Base-by-base conservation (phyloP, 2,113 vertebrate species). In the Scartelaos histophorus region DNA sequence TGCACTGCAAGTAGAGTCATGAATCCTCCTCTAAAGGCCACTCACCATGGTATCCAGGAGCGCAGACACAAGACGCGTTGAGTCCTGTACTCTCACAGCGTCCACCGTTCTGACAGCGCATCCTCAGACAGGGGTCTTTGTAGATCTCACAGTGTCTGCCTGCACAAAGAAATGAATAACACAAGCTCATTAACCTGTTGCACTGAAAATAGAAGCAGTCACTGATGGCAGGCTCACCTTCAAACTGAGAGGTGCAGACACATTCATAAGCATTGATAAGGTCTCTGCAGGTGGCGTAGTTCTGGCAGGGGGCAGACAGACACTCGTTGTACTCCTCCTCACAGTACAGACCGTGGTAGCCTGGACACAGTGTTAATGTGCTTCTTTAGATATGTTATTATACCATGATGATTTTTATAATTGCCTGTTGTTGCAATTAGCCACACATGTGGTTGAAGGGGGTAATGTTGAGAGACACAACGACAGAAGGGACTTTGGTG, bases 241-340 rank as follows among this genome's bases (percentile, higher is more conserved):
- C 95, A 57, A 96, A 98, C 51, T 96, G 96, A 5, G 94, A 84
- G 19, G 95, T 94, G 85, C 98, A 99, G 71, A 93, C 84, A 56
- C 98, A 99, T 82, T 98, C 94, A 0, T 98, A 99, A 71, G 93
- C 87, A 16, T 98, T 97, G 75, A 96, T 88, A 0, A 97, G 95
- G 80, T 99, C 97, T 84, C 92, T 94, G 84, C 98, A 99, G 88
- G 95, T 96, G 85, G 96, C 98, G 0, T 95, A 95, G 0, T 99
- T 99, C 89, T 97, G 95, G 91, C 98, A 99, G 5, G 98, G 98
- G 0, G 94, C 93, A 0, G 98, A 99, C 71, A 97, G 92, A 80
- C 98, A 99, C 83, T 99, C 97, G 0, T 98, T 97, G 76, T 97
- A 95, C 64, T 99, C 98, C 78, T 98, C 97, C 76, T 99, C 97